Percentiles rank a stretch among this genome's conserved stretches.
phyloP scores from a whole-genome alignment of 2,888 invertebrate genomes.

The Eueremaeus valkanovi region DNA sequence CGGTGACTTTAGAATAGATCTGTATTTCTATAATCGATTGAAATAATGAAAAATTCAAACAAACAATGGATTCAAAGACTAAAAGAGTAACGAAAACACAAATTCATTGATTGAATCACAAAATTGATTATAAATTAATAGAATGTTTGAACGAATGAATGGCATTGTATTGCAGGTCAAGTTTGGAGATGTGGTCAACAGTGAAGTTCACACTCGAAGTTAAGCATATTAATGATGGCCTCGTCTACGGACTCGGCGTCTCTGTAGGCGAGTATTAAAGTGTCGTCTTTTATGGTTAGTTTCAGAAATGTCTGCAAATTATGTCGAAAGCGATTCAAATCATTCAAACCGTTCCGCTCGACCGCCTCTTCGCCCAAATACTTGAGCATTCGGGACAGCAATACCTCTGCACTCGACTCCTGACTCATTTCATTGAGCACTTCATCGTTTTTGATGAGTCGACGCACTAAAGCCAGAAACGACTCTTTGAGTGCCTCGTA shows the following conservation, averaged over 20 bases:
- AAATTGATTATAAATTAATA: not conserved
- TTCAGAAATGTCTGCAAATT: conserved; percentile 38
- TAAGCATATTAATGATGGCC: conserved; percentile 35
- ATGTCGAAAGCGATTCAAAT: conserved; percentile 27
- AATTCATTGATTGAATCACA: not conserved
- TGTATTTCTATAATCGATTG: no score
- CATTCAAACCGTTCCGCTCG: conserved; percentile 7
- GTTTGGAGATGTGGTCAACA: conserved; percentile 58
- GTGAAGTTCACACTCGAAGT: conserved; percentile 24
- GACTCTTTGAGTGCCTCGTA: conserved; percentile 26
- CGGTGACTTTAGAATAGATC: no score
- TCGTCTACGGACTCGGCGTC: conserved; percentile 35
- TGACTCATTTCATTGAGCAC: conserved; percentile 9
- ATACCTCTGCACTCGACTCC: conserved; percentile 23
- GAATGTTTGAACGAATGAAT: not conserved
- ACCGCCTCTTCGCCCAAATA: conserved; percentile 36
- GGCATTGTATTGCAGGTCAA: not conserved
- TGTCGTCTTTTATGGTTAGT: conserved; percentile 36
- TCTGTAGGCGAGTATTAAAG: conserved; percentile 30
- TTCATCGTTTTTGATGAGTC: conserved; percentile 26
- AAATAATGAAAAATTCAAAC: no score
- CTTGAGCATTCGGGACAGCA: conserved; percentile 29
- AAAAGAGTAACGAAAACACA: no score
- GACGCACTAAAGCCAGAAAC: conserved; percentile 24
- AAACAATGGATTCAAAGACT: no score